These are phyloP conservation scores for Pteronotus mesoamericanus DNA, from an alignment of 2,797 vertebrate genomes.

Conservation along the genomic window DNA sequence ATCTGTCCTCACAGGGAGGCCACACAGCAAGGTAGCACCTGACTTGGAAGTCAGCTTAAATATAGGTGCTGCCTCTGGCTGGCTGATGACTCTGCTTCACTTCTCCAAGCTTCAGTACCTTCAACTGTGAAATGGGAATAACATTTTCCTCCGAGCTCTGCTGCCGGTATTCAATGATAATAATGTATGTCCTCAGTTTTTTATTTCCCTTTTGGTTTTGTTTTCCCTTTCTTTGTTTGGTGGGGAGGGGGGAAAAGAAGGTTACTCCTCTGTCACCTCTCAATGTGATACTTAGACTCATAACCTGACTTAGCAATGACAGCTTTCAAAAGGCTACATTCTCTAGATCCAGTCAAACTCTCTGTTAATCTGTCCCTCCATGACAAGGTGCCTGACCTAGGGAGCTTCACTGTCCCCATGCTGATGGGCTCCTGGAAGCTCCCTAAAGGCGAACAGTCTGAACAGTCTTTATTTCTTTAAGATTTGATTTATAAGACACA, in stretches of 20 bases:
- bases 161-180: neutral
- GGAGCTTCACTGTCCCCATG: neutral
- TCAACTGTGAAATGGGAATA: neutral
- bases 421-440: neutral
- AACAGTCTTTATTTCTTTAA: slow-evolving; percentile 37
- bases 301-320: neutral
- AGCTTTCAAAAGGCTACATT: neutral
- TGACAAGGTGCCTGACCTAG: neutral
- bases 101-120: neutral
- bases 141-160: neutral
- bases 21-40: fast-evolving
- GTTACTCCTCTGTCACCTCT: neutral
- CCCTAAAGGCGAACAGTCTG: neutral
- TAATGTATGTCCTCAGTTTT: neutral
- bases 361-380: neutral
- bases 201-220: neutral
- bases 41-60: neutral
- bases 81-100: neutral
- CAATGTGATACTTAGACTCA: neutral
- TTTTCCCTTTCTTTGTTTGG: neutral
- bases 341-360: neutral
- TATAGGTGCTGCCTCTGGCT: neutral
- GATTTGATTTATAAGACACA: slow-evolving; percentile 50
- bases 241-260: neutral
- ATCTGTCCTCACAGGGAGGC: neutral